Conservation (phyloP, 2,888 invertebrate species). For the Villa cingulata region DNA sequence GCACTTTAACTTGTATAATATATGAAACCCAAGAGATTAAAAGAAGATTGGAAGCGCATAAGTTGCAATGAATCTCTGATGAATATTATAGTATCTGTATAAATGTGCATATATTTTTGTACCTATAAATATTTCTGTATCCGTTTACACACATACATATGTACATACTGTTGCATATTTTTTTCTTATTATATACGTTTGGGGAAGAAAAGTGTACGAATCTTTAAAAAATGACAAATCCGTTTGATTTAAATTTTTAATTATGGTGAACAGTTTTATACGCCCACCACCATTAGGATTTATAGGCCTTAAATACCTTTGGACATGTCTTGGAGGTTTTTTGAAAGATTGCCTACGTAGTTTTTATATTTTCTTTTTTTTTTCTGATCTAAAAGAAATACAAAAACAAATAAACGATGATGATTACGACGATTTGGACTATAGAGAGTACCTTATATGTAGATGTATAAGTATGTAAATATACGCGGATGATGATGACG, state of each 20-base stretch:
- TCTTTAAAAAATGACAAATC: conserved; percentile 21
- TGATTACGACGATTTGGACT: neutral
- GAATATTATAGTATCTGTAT: too few relatives aligned
- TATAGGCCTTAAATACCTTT: conserved; percentile 18
- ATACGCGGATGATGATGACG: neutral
- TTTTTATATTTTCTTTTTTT: neutral
- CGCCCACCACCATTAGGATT: conserved; percentile 22
- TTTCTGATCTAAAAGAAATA: too few relatives aligned
- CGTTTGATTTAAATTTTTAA: conserved; percentile 23
- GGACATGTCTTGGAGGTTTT: conserved; percentile 14
- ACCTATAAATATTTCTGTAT: too few relatives aligned
- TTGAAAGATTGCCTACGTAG: conserved; percentile 7
- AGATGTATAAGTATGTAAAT: too few relatives aligned
- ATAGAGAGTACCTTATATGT: too few relatives aligned
- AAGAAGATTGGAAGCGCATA: neutral
- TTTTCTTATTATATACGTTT: too few relatives aligned
- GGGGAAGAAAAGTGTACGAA: conserved; percentile 1
- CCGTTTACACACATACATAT: too few relatives aligned
- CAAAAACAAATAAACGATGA: neutral
- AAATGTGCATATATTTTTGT: too few relatives aligned
- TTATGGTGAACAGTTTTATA: conserved; percentile 21
- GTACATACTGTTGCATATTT: too few relatives aligned
- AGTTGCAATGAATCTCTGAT: neutral
- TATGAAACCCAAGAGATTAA: too few relatives aligned
- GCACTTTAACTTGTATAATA: too few relatives aligned